These are phyloP conservation scores for Ennomos fuscantarius DNA, from an alignment of 2,888 invertebrate genomes.

Conservation along the genomic window DNA sequence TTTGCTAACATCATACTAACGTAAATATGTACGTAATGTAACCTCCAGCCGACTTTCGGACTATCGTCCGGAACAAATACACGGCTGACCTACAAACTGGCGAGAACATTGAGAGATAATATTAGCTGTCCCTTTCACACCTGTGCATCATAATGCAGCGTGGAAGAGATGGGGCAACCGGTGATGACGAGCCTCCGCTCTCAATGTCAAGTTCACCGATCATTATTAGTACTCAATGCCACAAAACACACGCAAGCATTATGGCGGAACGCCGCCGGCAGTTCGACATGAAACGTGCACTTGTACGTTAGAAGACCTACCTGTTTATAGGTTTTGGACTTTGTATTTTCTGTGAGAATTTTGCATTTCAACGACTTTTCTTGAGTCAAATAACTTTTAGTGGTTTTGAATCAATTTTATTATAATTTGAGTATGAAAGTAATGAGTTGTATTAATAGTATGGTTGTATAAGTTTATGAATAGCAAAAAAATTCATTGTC, in stretches of 20 bases:
- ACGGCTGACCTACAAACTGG: constrained; percentile 84
- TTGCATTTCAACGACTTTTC: background rate
- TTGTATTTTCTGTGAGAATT: background rate
- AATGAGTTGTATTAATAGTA: no score
- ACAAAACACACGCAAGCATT: constrained; percentile 77
- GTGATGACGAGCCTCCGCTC: constrained; percentile 81
- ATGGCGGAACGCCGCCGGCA: constrained; percentile 60
- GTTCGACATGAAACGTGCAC: constrained; percentile 46
- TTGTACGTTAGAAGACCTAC: constrained; percentile 4
- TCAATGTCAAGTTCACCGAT: constrained; percentile 86
- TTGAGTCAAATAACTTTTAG: no score
- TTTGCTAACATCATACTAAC: constrained; percentile 59
- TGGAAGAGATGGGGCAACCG: constrained; percentile 69
- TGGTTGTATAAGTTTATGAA: no score
- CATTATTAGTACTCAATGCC: constrained; percentile 85
- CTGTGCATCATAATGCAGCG: constrained; percentile 54
- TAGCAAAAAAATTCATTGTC: no score
- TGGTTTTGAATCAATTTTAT: no score
- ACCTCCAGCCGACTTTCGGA: constrained; percentile 85
- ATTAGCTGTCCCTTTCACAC: constrained; percentile 69
- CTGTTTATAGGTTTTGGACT: background rate
- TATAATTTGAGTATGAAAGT: no score
- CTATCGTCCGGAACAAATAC: constrained; percentile 83
- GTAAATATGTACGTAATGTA: constrained; percentile 74
- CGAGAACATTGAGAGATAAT: constrained; percentile 73